Evolutionary conservation across 37 sponge, comb jelly and placozoan species (phyloP).

Genomic region (Crambe crambe): DNA sequence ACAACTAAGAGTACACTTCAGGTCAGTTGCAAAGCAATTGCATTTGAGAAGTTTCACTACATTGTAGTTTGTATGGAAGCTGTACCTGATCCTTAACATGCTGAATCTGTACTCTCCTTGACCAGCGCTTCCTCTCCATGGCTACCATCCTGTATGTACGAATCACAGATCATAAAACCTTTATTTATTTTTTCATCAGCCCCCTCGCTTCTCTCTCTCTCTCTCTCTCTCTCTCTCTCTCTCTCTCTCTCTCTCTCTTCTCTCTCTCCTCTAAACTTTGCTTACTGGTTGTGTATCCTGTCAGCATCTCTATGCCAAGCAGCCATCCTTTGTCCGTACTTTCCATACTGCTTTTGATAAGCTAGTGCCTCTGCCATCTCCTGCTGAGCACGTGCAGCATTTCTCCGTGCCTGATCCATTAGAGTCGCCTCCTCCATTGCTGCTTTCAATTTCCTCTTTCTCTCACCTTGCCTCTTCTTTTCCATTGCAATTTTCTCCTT

Average conservation of each 20-base stretch:
- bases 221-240: too few species aligned
- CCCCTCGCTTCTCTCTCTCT: not conserved
- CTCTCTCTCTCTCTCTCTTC: too few species aligned
- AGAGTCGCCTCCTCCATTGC: conserved; percentile 53
- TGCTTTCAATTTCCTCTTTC: conserved; percentile 26
- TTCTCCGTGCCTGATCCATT: conserved; percentile 53
- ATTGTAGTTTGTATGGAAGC: too few species aligned
- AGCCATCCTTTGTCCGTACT: conserved; percentile 42
- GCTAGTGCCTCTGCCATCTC: conserved; percentile 42
- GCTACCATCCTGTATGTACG: conserved; percentile 40
- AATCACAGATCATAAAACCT: too few species aligned
- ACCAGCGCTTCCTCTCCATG: conserved; percentile 23
- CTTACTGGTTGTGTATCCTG: conserved; percentile 69
- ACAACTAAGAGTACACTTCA: too few species aligned
- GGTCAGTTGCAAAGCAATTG: too few species aligned
- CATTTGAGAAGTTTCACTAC: too few species aligned
- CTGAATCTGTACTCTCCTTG: too few species aligned
- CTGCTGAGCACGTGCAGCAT: conserved; percentile 39
- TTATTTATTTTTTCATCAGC: too few species aligned
- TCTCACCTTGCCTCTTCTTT: too few species aligned
- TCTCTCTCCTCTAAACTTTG: not conserved
- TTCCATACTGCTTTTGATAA: conserved; percentile 74
- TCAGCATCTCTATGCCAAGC: conserved; percentile 81
- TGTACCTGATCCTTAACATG: too few species aligned
- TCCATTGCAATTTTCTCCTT: conserved; percentile 4